Evolutionary conservation across 2,113 vertebrate genomes (phyloP), one percentile per base, ranked within the genome.

Genomic region (Silurus glanis): DNA sequence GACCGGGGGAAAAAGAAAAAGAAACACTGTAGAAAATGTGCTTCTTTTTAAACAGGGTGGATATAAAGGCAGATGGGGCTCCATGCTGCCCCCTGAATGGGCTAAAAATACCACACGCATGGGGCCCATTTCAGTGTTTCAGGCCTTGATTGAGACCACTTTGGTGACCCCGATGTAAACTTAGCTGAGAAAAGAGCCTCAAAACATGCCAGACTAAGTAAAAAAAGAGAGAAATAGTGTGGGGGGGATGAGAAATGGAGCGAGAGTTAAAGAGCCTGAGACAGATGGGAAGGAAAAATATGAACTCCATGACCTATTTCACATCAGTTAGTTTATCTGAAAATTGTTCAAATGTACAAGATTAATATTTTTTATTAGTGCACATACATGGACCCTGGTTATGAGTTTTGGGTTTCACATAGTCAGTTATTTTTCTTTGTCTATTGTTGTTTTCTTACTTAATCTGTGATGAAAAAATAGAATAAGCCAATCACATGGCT

Each of bases 161-260:
- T 85, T 86, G 90, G 88, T 90, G 91, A 94, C 92, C 90, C 86
- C 91, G 72, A 90, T 86, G 91, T 88, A 91, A 90, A 91, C 89
- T 83, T 81, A 87, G 84, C 88, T 82, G 82, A 83, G 72, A 56
- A 86, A 71, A 56, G 58, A 86, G 78, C 84, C 74, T 83, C 66
- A 86, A 89, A 89, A 87, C 59, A 85, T 80, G 82, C 80, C 80
- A 89, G 86, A 87, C 87, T 85, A 88, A 85, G 87, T 87, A 88
- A 88, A 85, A 88, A 85, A 88, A 86, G 37, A 80, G 69, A 83
- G 74, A 88, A 79, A 86, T 59, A 45, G 71, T 59, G 61, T 37
- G 79, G 47, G n/a, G 75, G 56, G 74, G 45, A 87, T 59, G 56
- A 75, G 79, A 19, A 16, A 66, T 47, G 80, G 47, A 47, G 45